Conservation (phyloP, 1,140 invertebrate genomes). For the Bombus consobrinus region DNA sequence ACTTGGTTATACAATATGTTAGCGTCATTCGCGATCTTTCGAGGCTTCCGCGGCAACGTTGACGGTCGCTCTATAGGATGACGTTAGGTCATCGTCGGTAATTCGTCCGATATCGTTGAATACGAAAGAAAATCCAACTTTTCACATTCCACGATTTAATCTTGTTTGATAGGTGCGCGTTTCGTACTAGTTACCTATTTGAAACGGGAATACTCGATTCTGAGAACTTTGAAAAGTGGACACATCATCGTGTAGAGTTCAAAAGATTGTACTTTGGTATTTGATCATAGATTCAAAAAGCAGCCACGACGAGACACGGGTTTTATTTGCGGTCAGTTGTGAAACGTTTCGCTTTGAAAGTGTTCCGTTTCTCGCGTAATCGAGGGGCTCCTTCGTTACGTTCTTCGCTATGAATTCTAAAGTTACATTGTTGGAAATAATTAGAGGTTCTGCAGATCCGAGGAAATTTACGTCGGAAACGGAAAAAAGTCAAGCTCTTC, state of each 20-base stretch:
- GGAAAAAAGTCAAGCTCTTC: background rate
- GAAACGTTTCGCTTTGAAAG: background rate
- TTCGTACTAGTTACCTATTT: too few species aligned
- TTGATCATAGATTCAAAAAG: constrained; percentile 15
- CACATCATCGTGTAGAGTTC: background rate
- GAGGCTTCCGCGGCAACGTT: background rate
- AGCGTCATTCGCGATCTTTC: background rate
- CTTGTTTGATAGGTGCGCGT: too few species aligned
- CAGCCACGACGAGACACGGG: too few species aligned
- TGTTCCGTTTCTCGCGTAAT: background rate
- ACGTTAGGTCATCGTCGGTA: background rate
- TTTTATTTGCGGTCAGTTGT: background rate
- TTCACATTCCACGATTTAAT: too few species aligned
- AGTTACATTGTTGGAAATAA: background rate
- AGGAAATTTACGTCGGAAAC: background rate
- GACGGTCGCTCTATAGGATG: background rate
- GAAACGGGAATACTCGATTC: background rate
- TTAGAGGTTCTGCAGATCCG: background rate
- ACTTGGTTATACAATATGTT: too few species aligned
- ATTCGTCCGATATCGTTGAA: background rate
- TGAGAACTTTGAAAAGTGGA: accelerated
- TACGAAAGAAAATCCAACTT: background rate
- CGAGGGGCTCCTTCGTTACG: background rate
- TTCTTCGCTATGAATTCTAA: background rate
- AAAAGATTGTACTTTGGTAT: background rate